Evolutionary conservation across 1,140 invertebrate genomes (phyloP).

Genomic region (Drosophila malerkotliana): DNA sequence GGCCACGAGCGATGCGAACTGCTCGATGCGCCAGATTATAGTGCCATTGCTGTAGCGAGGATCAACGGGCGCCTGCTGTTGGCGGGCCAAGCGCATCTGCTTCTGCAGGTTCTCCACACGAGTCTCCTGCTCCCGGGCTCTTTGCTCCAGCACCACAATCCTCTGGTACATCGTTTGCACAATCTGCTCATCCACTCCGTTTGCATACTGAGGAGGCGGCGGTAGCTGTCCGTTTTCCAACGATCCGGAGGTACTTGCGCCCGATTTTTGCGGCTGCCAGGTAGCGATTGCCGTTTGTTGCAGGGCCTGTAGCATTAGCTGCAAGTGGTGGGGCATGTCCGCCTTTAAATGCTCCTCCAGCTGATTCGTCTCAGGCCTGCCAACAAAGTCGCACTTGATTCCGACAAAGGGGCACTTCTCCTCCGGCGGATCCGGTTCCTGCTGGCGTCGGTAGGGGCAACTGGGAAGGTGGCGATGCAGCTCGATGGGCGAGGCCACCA

Average conservation of each 20-base stretch:
- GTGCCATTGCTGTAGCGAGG: constrained; percentile 90
- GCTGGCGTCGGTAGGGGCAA: constrained; percentile 68
- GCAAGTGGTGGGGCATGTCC: constrained; percentile 80
- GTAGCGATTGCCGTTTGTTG: constrained; percentile 72
- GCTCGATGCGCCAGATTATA: constrained; percentile 91
- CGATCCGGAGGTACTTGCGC: constrained; percentile 5
- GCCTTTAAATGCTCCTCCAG: constrained; percentile 77
- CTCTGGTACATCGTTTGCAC: constrained; percentile 89
- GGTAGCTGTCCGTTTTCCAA: constrained; percentile 55
- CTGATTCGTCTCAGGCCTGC: constrained; percentile 72
- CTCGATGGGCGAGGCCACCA: constrained; percentile 88
- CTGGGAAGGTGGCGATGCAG: constrained; percentile 87
- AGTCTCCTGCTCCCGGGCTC: constrained; percentile 89
- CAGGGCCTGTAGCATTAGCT: constrained; percentile 76
- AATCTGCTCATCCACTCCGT: constrained; percentile 72
- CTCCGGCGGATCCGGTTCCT: constrained; percentile 55
- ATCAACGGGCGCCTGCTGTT: constrained; percentile 81
- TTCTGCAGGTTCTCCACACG: constrained; percentile 87
- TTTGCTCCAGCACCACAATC: constrained; percentile 90
- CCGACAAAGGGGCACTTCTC: constrained; percentile 76
- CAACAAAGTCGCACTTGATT: constrained; percentile 76
- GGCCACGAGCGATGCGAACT: constrained; percentile 88
- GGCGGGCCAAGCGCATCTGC: constrained; percentile 76
- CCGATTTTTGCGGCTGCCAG: constrained; percentile 75
- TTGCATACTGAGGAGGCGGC: constrained; percentile 77